Evolutionary conservation across 2,888 invertebrate species (phyloP).

Genomic region (Drosophila lutescens): DNA sequence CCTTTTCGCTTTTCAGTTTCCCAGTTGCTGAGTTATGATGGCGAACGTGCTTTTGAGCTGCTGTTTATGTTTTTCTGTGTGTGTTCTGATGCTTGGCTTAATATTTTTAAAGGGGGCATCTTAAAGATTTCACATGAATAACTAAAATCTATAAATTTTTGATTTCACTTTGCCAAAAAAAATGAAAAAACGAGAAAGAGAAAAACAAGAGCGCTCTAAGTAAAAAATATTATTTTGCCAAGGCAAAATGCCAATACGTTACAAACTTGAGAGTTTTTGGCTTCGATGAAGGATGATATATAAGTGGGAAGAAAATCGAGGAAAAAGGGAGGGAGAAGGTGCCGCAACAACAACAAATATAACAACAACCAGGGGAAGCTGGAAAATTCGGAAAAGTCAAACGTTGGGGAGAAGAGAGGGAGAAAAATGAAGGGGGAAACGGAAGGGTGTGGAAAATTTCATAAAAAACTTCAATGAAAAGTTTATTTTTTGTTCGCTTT

Average conservation of each 20-base stretch:
- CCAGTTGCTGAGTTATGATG: conserved; percentile 62
- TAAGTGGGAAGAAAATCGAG: not conserved
- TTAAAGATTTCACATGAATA: conserved; percentile 77
- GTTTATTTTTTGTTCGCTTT: conserved; percentile 34
- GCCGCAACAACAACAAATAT: conserved; percentile 51
- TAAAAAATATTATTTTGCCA: conserved; percentile 56
- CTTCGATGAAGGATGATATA: conserved; percentile 41
- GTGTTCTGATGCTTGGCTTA: conserved; percentile 25
- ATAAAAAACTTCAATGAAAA: conserved; percentile 72
- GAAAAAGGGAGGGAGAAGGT: conserved; percentile 17
- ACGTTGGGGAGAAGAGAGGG: not conserved
- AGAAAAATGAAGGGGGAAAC: conserved; percentile 8
- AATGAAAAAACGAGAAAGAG: not conserved
- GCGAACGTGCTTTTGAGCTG: conserved; percentile 59
- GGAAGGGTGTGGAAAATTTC: conserved; percentile 59
- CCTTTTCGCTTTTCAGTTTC: conserved; percentile 33
- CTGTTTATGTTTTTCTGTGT: conserved; percentile 35
- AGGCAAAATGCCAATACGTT: conserved; percentile 69
- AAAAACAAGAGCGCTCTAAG: conserved; percentile 26
- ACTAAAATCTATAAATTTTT: conserved; percentile 78
- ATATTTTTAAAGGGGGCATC: conserved; percentile 62
- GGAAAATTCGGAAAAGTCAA: conserved; percentile 55
- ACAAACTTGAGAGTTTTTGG: conserved; percentile 34
- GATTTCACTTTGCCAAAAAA: conserved; percentile 64
- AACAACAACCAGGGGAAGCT: conserved; percentile 28